These are phyloP conservation scores for Idaea aversata DNA, from an alignment of 2,888 invertebrate genomes.

Conservation along the genomic window DNA sequence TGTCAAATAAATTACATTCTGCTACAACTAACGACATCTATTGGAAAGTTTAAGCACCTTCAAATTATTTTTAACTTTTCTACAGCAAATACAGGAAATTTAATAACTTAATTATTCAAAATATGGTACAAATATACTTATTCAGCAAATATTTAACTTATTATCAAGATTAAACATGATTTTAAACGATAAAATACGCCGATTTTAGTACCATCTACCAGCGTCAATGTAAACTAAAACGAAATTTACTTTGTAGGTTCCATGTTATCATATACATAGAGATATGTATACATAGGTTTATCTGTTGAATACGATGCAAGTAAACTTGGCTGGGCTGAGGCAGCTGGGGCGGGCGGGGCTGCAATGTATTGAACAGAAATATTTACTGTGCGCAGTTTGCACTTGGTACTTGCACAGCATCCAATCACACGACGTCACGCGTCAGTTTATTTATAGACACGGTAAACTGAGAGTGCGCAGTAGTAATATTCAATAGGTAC, in stretches of 20 bases:
- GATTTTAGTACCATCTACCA: neutral
- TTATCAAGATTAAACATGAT: neutral
- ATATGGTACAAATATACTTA: neutral
- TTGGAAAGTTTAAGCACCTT: neutral
- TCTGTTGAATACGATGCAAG: neutral
- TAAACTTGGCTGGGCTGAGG: too few species aligned
- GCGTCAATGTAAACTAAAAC: neutral
- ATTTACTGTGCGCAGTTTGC: slow-evolving; percentile 9
- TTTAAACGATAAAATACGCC: neutral
- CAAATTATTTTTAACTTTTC: neutral
- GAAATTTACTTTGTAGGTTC: neutral
- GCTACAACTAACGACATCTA: slow-evolving; percentile 30
- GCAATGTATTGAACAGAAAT: slow-evolving; percentile 30
- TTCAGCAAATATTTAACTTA: neutral
- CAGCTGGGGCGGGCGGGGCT: slow-evolving; percentile 13
- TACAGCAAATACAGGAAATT: neutral
- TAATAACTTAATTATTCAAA: neutral
- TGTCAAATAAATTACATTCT: slow-evolving; percentile 28
- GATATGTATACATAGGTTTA: neutral
- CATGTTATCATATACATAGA: neutral
- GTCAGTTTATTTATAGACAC: slow-evolving; percentile 37
- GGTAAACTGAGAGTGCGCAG: slow-evolving; percentile 26
- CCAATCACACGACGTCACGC: slow-evolving; percentile 34
- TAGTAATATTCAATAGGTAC: slow-evolving; percentile 24
- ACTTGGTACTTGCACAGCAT: slow-evolving; percentile 27